Evolutionary conservation across 1,140 invertebrate species (phyloP).

Genomic region (Pseudobourletiella spinata): DNA sequence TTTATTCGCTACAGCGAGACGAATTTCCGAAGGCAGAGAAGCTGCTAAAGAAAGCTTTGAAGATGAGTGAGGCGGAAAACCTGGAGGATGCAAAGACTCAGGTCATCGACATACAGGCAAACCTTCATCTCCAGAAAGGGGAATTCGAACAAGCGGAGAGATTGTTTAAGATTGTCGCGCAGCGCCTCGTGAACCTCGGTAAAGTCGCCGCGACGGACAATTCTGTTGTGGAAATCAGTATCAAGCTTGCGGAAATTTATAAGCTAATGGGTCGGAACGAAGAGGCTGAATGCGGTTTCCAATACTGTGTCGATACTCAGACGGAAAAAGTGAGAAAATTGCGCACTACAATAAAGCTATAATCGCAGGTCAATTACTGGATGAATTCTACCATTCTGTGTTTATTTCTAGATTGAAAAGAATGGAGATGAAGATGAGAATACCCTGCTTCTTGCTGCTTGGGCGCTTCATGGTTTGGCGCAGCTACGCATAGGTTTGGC

Average conservation of each 20-base stretch:
- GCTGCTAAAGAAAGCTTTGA: slow-evolving; percentile 17
- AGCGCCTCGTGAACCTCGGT: slow-evolving; percentile 20
- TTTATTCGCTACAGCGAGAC: slow-evolving; percentile 13
- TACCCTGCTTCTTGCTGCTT: slow-evolving; percentile 27
- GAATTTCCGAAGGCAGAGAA: slow-evolving; percentile 23
- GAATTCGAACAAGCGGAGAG: slow-evolving; percentile 25
- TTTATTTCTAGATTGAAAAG: slow-evolving; percentile 28
- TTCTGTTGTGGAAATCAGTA: slow-evolving; percentile 33
- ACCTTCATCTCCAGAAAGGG: slow-evolving; percentile 22
- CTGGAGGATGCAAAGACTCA: slow-evolving; percentile 32
- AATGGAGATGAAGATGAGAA: slow-evolving; percentile 24
- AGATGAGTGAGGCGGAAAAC: slow-evolving; percentile 17
- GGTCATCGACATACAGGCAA: slow-evolving; percentile 32
- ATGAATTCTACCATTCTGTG: not conserved
- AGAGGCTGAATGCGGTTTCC: slow-evolving; percentile 24
- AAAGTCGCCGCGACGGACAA: slow-evolving; percentile 22
- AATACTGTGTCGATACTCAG: slow-evolving; percentile 31
- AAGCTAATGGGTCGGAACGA: slow-evolving; percentile 11
- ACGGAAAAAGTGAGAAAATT: slow-evolving; percentile 21
- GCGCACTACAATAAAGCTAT: not conserved
- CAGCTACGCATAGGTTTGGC: slow-evolving; percentile 20
- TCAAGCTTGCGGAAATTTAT: slow-evolving; percentile 32
- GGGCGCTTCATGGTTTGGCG: slow-evolving; percentile 29
- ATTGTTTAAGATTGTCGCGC: slow-evolving; percentile 20
- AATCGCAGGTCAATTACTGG: not conserved